Evolutionary conservation across 64 coral and sea anemone species (phyloP).

Genomic region (Montipora sp.): DNA sequence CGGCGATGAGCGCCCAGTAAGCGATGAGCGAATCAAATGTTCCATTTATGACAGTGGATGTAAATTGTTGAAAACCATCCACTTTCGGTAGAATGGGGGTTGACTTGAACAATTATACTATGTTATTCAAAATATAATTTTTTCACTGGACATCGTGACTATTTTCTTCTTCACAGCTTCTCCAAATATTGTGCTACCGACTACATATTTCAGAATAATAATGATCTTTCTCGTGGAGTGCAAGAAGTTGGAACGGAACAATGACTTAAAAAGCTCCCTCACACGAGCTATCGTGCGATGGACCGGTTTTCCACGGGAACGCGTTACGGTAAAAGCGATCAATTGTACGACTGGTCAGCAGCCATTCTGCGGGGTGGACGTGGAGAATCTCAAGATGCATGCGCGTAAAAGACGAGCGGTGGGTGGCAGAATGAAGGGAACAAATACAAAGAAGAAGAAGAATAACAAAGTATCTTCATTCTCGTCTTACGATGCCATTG

Average conservation of each 20-base stretch:
- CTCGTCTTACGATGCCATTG: not conserved
- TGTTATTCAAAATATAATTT: too few relatives aligned
- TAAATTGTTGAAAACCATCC: too few relatives aligned
- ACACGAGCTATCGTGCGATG: not conserved
- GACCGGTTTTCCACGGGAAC: not conserved
- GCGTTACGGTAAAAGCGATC: not conserved
- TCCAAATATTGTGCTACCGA: not conserved
- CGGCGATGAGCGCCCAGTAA: too few relatives aligned
- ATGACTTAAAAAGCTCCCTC: not conserved
- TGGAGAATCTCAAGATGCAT: constrained; percentile 12
- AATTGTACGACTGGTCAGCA: constrained; percentile 28
- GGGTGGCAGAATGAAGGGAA: constrained; percentile 30
- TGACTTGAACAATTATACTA: too few relatives aligned
- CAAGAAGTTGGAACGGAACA: not conserved
- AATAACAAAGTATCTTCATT: constrained; percentile 28
- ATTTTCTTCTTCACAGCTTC: not conserved
- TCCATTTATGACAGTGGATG: too few relatives aligned
- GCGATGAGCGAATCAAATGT: too few relatives aligned
- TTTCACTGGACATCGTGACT: too few relatives aligned
- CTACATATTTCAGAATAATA: not conserved
- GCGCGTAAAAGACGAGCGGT: constrained; percentile 53
- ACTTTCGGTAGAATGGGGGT: too few relatives aligned
- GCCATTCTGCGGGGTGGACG: constrained; percentile 79
- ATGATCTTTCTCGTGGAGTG: constrained; percentile 5
- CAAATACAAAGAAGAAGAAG: constrained; percentile 8